phyloP scores from a whole-genome alignment of 2,888 invertebrate species.

The Epistrophella euchroma region DNA sequence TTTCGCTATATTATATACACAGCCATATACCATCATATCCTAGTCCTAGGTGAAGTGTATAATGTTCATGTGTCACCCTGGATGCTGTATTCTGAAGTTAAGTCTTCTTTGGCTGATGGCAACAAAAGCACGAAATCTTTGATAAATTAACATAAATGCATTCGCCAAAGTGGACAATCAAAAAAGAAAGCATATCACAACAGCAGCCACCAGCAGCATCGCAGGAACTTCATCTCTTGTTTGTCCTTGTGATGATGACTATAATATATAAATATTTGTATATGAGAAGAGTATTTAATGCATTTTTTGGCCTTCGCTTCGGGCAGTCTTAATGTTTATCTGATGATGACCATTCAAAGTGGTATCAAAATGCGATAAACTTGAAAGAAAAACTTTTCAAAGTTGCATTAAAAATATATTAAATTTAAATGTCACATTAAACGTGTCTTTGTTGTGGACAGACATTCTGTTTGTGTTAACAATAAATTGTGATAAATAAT shows the following conservation, averaged over 20 bases:
- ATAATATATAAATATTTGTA: too few relatives aligned
- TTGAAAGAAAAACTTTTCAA: constrained; percentile 21
- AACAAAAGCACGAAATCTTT: constrained; percentile 9
- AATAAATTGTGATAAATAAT: background rate
- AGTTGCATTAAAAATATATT: constrained; percentile 15
- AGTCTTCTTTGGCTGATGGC: too few relatives aligned
- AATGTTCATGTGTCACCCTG: background rate
- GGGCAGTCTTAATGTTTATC: constrained; percentile 5
- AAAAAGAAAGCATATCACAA: background rate
- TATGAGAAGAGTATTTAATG: constrained; percentile 4
- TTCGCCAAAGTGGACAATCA: constrained; percentile 20
- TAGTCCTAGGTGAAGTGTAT: background rate
- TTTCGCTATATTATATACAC: background rate
- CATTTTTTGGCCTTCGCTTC: constrained; percentile 20
- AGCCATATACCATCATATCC: background rate
- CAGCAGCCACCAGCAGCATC: background rate
- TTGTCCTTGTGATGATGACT: constrained; percentile 17
- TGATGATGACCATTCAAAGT: constrained; percentile 4
- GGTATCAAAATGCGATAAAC: background rate
- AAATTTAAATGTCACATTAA: constrained; percentile 16
- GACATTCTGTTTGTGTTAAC: background rate
- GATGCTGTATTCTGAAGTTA: too few relatives aligned
- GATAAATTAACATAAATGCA: constrained; percentile 26
- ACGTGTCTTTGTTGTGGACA: background rate
- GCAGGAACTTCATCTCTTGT: constrained; percentile 1